Evolutionary conservation across 2,888 invertebrate genomes (phyloP), one percentile per base, ranked within the genome.

Genomic region (Drymonia ruficornis): DNA sequence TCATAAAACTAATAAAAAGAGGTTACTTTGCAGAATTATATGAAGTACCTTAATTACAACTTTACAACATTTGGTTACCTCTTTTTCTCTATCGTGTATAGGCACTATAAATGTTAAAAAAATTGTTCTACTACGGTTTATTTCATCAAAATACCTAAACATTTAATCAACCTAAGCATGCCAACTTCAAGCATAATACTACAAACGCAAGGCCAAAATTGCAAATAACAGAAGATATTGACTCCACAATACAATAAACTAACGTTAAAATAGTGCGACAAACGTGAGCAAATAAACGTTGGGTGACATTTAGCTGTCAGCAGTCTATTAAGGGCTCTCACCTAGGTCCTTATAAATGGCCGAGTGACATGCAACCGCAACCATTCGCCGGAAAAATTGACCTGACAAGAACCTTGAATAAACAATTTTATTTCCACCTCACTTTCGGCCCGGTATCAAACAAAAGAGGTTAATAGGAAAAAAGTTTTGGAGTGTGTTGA

Each of bases 281-380:
- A 81, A 81, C 67, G 79, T 82, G 79, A 79, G 80, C 83, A 83
- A 87, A 89, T 88, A 91, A 89, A 86, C 82, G 82, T 62, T 70
- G 71, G 81, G 85, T 86, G 92, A 92, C 93, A 91, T 90, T 91
- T 88, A 84, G 81, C 88, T 91, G 93, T 93, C 92, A 84, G 72
- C 91, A 78, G 88, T 78, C 91, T 91, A 90, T 91, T 90, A 92
- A 87, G 87, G 89, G 86, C 86, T 84, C 87, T 86, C 87, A 81
- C 84, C 81, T 80, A 76, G 68, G 73, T 73, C 71, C 76, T 89
- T 88, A 91, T 88, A 87, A 92, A 93, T 86, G 86, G 83, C 72
- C 76, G 52, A 56, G 70, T 81, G 72, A 74, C 93, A 93, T 91
- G 93, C 93, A 78, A 93, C 78, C 79, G 69, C 70, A 78, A 79